These are phyloP conservation scores for Crossocerus cetratus DNA, from an alignment of 2,888 invertebrate species.

Conservation along the genomic window DNA sequence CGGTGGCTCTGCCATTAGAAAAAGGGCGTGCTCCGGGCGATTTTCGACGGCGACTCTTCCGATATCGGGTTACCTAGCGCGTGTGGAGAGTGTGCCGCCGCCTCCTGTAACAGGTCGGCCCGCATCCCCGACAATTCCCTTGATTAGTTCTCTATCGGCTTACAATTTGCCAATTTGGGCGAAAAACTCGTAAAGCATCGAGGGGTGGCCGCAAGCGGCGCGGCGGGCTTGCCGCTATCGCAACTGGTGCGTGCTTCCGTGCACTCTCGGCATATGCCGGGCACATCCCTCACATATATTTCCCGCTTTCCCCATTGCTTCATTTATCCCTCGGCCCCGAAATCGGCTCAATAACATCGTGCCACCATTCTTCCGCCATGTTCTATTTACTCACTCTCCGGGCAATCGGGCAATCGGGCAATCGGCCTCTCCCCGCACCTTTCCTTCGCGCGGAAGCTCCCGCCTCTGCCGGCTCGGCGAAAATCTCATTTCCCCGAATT, in stretches of 20 bases:
- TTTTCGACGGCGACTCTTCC: constrained; percentile 35
- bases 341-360: constrained; percentile 36
- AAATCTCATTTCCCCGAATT: not conserved
- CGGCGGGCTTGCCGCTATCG: constrained; percentile 15
- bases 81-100: constrained; percentile 39
- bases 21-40: constrained; percentile 44
- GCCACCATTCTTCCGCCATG: constrained; percentile 22
- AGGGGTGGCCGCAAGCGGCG: constrained; percentile 48
- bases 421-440: not conserved
- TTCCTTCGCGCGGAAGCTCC: not conserved
- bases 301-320: constrained; percentile 30
- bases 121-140: constrained; percentile 72
- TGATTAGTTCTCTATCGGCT: constrained; percentile 70
- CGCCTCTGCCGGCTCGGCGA: not conserved
- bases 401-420: not conserved
- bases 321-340: constrained; percentile 34
- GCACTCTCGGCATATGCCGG: constrained; percentile 57
- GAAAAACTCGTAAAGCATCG: constrained; percentile 72
- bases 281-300: constrained; percentile 51
- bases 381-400: not conserved
- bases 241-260: constrained; percentile 5
- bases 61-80: constrained; percentile 69
- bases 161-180: constrained; percentile 74
- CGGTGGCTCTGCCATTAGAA: constrained; percentile 37
- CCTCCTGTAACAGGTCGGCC: constrained; percentile 67